Evolutionary conservation across 2,888 invertebrate genomes (phyloP).

Genomic region (Matsumyia berberina): DNA sequence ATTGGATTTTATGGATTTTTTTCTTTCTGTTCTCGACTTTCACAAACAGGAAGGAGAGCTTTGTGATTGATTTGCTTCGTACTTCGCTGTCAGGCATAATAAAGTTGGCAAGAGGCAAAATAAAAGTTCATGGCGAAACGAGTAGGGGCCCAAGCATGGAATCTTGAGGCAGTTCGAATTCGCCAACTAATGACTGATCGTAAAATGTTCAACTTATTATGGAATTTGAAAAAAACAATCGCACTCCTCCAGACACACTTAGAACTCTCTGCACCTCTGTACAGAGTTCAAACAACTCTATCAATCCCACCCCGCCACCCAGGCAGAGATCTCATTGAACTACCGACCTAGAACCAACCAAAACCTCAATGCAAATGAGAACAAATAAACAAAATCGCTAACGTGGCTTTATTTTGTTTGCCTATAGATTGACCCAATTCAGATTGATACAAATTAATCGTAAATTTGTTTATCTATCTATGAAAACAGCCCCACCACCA

Average conservation of each 20-base stretch:
- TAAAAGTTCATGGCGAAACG: neutral
- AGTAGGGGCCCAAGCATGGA: neutral
- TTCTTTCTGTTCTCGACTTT: neutral
- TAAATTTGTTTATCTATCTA: constrained; percentile 63
- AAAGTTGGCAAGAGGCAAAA: neutral
- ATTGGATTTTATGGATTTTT: constrained; percentile 15
- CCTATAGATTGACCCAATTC: constrained; percentile 69
- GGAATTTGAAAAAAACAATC: no score
- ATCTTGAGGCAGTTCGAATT: neutral
- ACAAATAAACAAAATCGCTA: constrained; percentile 38
- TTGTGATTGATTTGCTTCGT: constrained; percentile 15
- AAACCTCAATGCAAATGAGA: constrained; percentile 18
- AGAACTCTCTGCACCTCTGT: no score
- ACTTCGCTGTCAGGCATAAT: neutral
- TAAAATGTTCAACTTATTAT: no score
- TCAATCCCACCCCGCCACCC: neutral
- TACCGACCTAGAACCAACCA: constrained; percentile 11
- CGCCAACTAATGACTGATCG: no score
- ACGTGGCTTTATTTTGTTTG: constrained; percentile 39
- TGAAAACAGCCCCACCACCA: constrained; percentile 13
- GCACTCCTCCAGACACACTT: no score
- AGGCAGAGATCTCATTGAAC: constrained; percentile 10
- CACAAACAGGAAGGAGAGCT: neutral
- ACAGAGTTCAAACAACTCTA: constrained; percentile 31
- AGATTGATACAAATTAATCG: constrained; percentile 73